Evolutionary conservation across 2,888 invertebrate species (phyloP), one percentile per base, ranked within the genome.

Genomic region (Calliphora vomitoria): DNA sequence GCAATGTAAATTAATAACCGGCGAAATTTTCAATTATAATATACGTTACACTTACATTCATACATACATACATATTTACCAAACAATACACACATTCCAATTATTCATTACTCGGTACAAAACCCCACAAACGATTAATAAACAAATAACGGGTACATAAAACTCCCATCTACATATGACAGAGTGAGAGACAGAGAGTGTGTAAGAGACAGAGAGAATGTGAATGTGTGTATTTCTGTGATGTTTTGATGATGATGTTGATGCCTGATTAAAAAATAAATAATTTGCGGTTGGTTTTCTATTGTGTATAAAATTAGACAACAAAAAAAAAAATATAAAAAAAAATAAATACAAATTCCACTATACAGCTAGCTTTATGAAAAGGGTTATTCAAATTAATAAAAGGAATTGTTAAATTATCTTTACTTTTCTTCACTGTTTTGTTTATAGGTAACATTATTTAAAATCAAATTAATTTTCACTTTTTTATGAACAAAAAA

Each of bases 21-120:
- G 68, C 78, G 44, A 79, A 79, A 78, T 79, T 68, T 68, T 68
- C 58, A 79, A 79, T 68, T 79, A 68, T 41, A 68, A 78, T 66
- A 66, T 50, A 55, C 41, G 68, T 79, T 79, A 68, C 78, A 79
- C 11, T 44, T 44, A 13, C 58, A 78, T 79, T 58, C 11, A 10
- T 38, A 18, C 64, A 35, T 35, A 4, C 35, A 35, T 6, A 35
- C 35, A 35, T 35, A 4, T 35, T 35, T 35, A 38, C 20, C 6
- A 38, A 18, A 38, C 44, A 44, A 44, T n/a, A 50, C 60, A 69
- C n/a, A 50, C 50, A 50, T 69, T n/a, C 31, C 13, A 35, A 10
- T 4, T 15, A 31, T 50, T 10, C 31, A 31, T 50, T n/a, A 15
- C 31, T n/a, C 6, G 8, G 25, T 10, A 8, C 31, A 35, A 60